Base-by-base conservation (phyloP, 2,888 invertebrate species). In the Scaptomyza tumidula region DNA sequence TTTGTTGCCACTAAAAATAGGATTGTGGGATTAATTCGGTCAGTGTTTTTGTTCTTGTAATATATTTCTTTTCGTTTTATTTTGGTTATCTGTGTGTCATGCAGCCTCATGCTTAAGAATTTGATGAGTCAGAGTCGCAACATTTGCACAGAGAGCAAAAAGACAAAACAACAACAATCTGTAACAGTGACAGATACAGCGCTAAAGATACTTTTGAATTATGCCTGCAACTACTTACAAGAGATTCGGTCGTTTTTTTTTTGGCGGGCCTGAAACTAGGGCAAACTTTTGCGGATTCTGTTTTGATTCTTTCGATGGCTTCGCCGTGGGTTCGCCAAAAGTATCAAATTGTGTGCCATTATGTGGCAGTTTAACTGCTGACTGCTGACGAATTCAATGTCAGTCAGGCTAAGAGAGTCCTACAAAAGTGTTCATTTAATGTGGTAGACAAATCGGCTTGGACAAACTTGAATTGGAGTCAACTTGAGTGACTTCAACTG, bases 231-330 rank as follows among this genome's bases (percentile, higher is more conserved):
- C 37, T 1, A 41, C n/a, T 39, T 33, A 50, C 44, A 9, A 6
- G n/a, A 39, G 46, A 61, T 41, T 35, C 33, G 9, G 11, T 29
- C 14, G 14, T 27, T 46, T 37, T 27, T 19, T 29, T 27, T 46
- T 55, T 49, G 45, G 44, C 43, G 39, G 55, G 48, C 41, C 53
- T 41, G 35, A 66, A 78, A 79, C 46, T 78, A 14, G 84, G 86
- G 60, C 88, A 88, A 88, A 83, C 64, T 78, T 73, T 78, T 83
- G 67, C 75, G 54, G 58, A 55, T 75, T 73, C 59, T 88, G 64
- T 59, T 73, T 65, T 60, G 75, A 58, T 71, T 50, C 62, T 41
- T 33, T 44, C 13, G 9, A 31, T 37, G 19, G 19, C 19, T 19
- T 19, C 19, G 19, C 19, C 19, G 19, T 2, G 45, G 58, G 24